These are phyloP conservation scores for Pelobates fuscus DNA, from an alignment of 2,113 vertebrate genomes.

Conservation along the genomic window DNA sequence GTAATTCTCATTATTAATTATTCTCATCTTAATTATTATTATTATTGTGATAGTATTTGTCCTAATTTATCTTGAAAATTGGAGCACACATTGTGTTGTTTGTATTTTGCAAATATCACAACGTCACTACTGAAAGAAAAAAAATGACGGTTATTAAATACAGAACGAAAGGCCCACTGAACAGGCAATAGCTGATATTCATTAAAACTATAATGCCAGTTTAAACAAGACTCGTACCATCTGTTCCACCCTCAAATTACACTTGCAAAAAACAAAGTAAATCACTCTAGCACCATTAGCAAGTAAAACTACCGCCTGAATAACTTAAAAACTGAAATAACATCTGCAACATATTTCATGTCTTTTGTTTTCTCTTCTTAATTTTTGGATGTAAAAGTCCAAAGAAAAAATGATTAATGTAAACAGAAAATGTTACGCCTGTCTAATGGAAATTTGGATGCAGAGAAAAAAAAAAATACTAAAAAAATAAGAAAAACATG, in stretches of 20 bases:
- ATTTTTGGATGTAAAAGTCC: constrained; percentile 18
- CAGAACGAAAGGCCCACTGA: constrained; percentile 37
- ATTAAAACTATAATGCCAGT: constrained; percentile 48
- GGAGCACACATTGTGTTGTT: too few species aligned
- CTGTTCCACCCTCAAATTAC: constrained; percentile 48
- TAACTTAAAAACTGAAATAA: constrained; percentile 33
- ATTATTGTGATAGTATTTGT: too few species aligned
- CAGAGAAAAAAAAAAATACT: too few species aligned
- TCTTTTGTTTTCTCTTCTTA: constrained; percentile 4
- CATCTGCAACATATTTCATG: constrained; percentile 12
- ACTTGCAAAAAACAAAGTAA: constrained; percentile 48
- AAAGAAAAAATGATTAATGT: constrained; percentile 9
- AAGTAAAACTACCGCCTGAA: constrained; percentile 31
- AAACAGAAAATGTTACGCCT: background rate
- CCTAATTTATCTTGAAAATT: too few species aligned
- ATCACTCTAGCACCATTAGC: constrained; percentile 42
- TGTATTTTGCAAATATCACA: background rate
- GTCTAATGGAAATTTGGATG: constrained; percentile 18
- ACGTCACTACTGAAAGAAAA: constrained; percentile 5
- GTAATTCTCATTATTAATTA: too few species aligned
- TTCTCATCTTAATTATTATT: too few species aligned
- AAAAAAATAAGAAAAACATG: too few species aligned
- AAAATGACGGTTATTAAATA: constrained; percentile 9
- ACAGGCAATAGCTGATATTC: constrained; percentile 37
- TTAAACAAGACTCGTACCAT: constrained; percentile 46